Evolutionary conservation across 2,888 invertebrate species (phyloP).

Genomic region (Dryobotodes eremita): DNA sequence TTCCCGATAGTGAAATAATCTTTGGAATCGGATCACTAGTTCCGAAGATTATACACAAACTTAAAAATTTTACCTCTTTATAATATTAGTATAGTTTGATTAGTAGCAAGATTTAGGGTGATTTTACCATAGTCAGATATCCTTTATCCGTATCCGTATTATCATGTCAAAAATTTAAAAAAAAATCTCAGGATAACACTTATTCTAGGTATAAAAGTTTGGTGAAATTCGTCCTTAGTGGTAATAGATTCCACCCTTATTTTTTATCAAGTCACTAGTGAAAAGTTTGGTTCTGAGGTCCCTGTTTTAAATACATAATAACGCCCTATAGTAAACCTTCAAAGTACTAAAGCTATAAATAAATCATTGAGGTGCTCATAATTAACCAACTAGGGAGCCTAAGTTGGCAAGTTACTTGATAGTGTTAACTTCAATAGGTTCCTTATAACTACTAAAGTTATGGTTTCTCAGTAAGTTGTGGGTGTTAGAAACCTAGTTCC

Average conservation of each 20-base stretch:
- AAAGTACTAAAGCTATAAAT: background rate
- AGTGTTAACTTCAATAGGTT: constrained; percentile 2
- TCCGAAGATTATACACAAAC: too few species aligned
- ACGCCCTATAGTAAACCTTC: background rate
- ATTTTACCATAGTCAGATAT: too few species aligned
- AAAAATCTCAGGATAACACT: too few species aligned
- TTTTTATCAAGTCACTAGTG: background rate
- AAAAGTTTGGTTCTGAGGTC: background rate
- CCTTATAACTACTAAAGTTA: constrained; percentile 1
- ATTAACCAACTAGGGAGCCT: constrained; percentile 9
- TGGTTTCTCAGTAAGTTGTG: background rate
- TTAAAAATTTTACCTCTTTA: too few species aligned
- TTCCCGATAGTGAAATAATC: too few species aligned
- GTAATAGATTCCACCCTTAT: background rate
- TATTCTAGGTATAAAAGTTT: too few species aligned
- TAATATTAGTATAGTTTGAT: too few species aligned
- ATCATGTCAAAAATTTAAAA: too few species aligned
- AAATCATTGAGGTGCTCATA: background rate
- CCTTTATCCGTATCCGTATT: too few species aligned
- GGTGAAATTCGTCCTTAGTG: background rate
- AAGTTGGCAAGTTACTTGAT: constrained; percentile 37
- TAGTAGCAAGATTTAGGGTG: background rate
- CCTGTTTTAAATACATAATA: background rate
- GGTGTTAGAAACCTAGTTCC: background rate
- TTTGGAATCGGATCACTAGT: too few species aligned